Percentiles rank a stretch among this genome's conserved stretches.
Conservation (phyloP, 2,113 vertebrate species). For the Dromas ardeola region DNA sequence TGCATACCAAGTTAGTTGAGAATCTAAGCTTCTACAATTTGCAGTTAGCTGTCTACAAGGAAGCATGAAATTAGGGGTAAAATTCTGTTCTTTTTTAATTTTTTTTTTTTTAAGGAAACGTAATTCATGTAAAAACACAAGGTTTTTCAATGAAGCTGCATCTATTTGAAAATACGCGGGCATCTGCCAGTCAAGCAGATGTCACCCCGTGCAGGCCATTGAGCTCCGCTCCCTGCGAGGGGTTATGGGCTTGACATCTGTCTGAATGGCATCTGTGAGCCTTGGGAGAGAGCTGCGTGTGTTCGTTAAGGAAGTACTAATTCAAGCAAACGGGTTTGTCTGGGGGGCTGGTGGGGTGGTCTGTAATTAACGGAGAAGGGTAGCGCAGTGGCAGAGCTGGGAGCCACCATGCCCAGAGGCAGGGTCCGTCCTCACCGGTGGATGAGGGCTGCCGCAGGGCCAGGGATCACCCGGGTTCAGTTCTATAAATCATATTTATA, state of each 20-base stretch:
- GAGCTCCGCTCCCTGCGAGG: background rate
- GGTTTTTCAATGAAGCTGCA: background rate
- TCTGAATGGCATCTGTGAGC: constrained; percentile 36
- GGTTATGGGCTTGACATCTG: constrained; percentile 42
- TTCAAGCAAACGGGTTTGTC: background rate
- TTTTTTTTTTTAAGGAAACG: background rate
- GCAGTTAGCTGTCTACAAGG: too few species aligned
- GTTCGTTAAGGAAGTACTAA: background rate
- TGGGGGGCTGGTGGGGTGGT: background rate
- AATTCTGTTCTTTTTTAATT: background rate
- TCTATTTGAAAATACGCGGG: background rate
- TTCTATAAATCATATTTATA: background rate
- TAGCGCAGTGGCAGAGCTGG: background rate
- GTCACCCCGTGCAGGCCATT: constrained; percentile 6
- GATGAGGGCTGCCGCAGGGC: background rate
- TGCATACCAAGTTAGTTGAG: background rate
- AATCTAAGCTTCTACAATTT: background rate
- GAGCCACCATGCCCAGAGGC: too few species aligned
- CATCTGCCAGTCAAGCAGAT: constrained; percentile 56
- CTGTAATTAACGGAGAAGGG: background rate
- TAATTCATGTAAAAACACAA: background rate
- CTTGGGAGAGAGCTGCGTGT: background rate
- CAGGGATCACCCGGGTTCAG: background rate
- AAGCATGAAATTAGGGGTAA: background rate
- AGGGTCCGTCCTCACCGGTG: background rate